Conservation (phyloP, 2,888 invertebrate genomes). For the Chironomus riparius region DNA sequence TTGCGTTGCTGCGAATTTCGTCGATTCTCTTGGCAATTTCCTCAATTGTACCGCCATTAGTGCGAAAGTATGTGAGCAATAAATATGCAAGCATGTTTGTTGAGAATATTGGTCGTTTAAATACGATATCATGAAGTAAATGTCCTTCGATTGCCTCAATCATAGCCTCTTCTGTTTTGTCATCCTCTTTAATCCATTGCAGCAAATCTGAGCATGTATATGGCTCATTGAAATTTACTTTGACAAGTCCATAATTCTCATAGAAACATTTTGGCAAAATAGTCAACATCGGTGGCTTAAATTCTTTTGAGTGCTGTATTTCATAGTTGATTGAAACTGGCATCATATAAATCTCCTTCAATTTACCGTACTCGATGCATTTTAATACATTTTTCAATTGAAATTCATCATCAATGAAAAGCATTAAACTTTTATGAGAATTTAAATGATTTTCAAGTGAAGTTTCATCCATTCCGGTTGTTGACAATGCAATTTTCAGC, state of each 20-base stretch:
- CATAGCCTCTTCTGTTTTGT: not conserved
- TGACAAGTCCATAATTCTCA: not conserved
- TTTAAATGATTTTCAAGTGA: not conserved
- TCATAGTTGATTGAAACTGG: conserved; percentile 12
- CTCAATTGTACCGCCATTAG: not conserved
- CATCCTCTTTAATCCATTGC: not conserved
- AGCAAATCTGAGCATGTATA: not conserved
- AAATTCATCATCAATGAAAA: not conserved
- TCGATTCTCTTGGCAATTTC: not conserved
- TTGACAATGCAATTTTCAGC: not conserved
- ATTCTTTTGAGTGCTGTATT: not conserved
- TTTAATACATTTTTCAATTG: not conserved
- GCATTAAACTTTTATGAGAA: not conserved
- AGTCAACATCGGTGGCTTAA: not conserved
- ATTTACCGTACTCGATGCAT: not conserved
- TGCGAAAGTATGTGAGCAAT: not conserved
- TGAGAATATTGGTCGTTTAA: conserved; percentile 6
- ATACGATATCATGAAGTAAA: not conserved
- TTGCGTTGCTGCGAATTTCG: not conserved
- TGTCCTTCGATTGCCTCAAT: not conserved
- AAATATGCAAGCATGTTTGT: conserved; percentile 3
- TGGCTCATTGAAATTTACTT: conserved; percentile 3
- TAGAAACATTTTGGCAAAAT: not conserved
- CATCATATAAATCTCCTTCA: not conserved
- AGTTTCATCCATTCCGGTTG: not conserved